Percentiles rank a stretch among this genome's conserved stretches.
phyloP scores from a whole-genome alignment of 2,888 invertebrate species.

The Malachius bipustulatus region DNA sequence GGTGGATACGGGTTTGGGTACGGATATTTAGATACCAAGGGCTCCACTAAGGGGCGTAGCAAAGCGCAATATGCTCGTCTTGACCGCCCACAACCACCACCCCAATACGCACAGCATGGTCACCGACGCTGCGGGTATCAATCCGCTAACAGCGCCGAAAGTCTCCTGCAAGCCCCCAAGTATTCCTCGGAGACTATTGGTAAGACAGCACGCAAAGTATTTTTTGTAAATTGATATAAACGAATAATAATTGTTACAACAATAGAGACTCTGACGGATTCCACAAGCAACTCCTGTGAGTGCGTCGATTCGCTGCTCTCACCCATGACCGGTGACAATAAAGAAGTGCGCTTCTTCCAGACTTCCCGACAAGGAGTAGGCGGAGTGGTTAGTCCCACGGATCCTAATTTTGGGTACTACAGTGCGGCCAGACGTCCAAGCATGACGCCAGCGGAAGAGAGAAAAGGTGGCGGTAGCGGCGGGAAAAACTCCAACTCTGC shows the following conservation, averaged over 20 bases:
- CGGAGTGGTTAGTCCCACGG: constrained; percentile 34
- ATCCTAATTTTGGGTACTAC: constrained; percentile 37
- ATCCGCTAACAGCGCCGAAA: constrained; percentile 72
- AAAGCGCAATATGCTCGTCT: constrained; percentile 26
- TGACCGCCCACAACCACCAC: constrained; percentile 25
- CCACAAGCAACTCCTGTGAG: constrained; percentile 60
- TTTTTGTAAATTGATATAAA: no score
- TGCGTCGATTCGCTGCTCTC: constrained; percentile 41
- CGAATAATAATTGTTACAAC: no score
- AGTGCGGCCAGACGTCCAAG: no score
- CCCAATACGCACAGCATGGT: constrained; percentile 39
- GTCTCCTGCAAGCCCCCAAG: constrained; percentile 55
- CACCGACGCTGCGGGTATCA: constrained; percentile 42
- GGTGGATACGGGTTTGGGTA: constrained; percentile 81
- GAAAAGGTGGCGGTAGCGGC: no score
- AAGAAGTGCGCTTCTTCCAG: constrained; percentile 32
- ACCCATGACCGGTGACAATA: constrained; percentile 26
- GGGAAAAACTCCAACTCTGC: constrained; percentile 39
- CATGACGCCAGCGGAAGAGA: no score
- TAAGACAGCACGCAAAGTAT: no score
- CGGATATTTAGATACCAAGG: constrained; percentile 60
- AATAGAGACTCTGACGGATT: constrained; percentile 52
- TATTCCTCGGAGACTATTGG: constrained; percentile 39
- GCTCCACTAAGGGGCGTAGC: constrained; percentile 31
- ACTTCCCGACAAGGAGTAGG: constrained; percentile 33